Evolutionary conservation across 2,797 vertebrate species (phyloP), one percentile per base, ranked within the genome.

Genomic region (Thunnus albacares): DNA sequence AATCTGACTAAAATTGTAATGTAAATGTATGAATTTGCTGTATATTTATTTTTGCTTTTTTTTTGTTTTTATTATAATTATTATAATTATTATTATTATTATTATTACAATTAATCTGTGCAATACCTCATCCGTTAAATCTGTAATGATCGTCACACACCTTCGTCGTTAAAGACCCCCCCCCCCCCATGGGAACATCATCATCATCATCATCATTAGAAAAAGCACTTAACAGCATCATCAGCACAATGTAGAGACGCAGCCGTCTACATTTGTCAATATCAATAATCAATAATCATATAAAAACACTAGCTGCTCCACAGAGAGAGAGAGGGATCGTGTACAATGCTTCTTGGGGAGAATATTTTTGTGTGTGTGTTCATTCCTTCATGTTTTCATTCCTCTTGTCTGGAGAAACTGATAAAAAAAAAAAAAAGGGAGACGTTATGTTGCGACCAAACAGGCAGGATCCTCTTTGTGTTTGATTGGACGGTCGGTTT

Each of bases 91-190:
- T 96, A 17, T n/a, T 28, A 69, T 72, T 7, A 72, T 62, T 51
- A 68, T 83, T 85, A 41, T 70, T 59, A 35, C 20, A 93, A 96
- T 96, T 97, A 97, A 97, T 97, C 96, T 97, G 97, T 98, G 97
- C 98, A 99, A 99, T 98, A 99, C 97, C 97, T 97, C 97, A 97
- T 97, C 97, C 94, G 96, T 97, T 96, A 97, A 96, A 96, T 96
- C 95, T 96, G 94, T 96, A 95, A 95, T 93, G 90, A 95, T 97
- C 95, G 93, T 96, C 95, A 93, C 95, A 87, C 63, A 5, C 24
- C 68, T 91, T 89, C 78, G 58, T 86, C 78, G 57, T 83, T 60
- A 30, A 17, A 58, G 28, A 70, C 60, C n/a, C 64, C 30, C 61
- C 10, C 18, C 41, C 22, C 61, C 28, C 20, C 24, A 24, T 24